Percentiles rank a stretch among this genome's conserved stretches.
phyloP scores from a whole-genome alignment of 1,140 invertebrate genomes.

The Brachionus koreanus region DNA sequence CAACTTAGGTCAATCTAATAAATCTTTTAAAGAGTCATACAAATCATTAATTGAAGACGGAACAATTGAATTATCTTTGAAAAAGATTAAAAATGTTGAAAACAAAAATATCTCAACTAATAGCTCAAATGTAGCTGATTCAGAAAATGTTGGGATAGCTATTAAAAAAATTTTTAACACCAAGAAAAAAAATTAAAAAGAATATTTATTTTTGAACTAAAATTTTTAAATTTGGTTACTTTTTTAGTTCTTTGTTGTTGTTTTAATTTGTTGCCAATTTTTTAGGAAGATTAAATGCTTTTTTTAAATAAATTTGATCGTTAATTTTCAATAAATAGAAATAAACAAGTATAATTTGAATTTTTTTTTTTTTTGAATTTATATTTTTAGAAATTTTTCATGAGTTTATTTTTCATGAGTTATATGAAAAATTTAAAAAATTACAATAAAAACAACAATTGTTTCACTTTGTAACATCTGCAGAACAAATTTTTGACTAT shows the following conservation, averaged over 20 bases:
- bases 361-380: too few relatives aligned
- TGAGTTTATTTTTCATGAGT: too few relatives aligned
- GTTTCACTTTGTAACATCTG: too few relatives aligned
- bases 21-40: neutral
- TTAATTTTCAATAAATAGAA: neutral
- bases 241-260: neutral
- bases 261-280: neutral
- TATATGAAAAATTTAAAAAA: too few relatives aligned
- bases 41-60: neutral
- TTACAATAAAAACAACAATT: too few relatives aligned
- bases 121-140: neutral
- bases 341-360: neutral
- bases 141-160: neutral
- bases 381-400: too few relatives aligned
- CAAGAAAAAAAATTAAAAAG: neutral
- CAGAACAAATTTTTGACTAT: too few relatives aligned
- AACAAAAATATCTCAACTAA: neutral
- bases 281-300: neutral
- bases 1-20: neutral
- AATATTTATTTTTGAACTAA: neutral
- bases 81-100: neutral
- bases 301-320: neutral
- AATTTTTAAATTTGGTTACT: neutral
- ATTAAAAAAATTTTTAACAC: neutral
- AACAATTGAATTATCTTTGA: conserved; percentile 3